These are phyloP conservation scores for Falco columbarius DNA, from an alignment of 2,797 vertebrate genomes.

Conservation along the genomic window DNA sequence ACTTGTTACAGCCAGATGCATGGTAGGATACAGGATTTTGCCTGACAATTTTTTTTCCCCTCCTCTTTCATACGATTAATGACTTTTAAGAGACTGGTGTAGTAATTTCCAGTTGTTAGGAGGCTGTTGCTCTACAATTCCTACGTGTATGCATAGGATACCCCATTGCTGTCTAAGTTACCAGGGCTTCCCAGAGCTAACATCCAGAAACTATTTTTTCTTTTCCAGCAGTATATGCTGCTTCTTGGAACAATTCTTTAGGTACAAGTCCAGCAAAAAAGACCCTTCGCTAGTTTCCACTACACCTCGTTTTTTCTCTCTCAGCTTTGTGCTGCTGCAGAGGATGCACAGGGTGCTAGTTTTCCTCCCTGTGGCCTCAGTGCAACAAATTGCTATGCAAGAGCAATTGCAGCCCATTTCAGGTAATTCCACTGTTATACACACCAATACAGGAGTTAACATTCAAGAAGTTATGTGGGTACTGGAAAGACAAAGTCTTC, in stretches of 20 bases:
- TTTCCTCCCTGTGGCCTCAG: background rate
- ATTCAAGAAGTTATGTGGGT: background rate
- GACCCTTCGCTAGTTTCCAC: background rate
- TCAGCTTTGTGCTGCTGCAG: background rate
- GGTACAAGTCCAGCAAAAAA: background rate
- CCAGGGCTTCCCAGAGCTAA: background rate
- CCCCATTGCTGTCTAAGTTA: background rate
- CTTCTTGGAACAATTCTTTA: background rate
- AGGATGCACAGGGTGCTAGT: background rate
- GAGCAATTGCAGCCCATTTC: background rate
- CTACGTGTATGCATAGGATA: background rate
- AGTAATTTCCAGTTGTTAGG: background rate
- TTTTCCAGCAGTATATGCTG: background rate
- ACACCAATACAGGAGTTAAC: background rate
- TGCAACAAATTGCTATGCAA: background rate
- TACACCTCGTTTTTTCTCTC: background rate
- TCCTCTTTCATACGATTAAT: background rate
- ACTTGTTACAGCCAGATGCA: background rate
- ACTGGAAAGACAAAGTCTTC: background rate
- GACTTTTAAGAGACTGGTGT: background rate
- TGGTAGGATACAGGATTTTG: accelerated
- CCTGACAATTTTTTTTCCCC: background rate
- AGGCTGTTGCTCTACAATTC: background rate
- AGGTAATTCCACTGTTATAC: background rate
- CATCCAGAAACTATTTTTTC: background rate